A percentile compares a stretch with the other conserved stretches of the same genome.
phyloP scores from a whole-genome alignment of 2,888 invertebrate species.

The Limnephilus lunatus region DNA sequence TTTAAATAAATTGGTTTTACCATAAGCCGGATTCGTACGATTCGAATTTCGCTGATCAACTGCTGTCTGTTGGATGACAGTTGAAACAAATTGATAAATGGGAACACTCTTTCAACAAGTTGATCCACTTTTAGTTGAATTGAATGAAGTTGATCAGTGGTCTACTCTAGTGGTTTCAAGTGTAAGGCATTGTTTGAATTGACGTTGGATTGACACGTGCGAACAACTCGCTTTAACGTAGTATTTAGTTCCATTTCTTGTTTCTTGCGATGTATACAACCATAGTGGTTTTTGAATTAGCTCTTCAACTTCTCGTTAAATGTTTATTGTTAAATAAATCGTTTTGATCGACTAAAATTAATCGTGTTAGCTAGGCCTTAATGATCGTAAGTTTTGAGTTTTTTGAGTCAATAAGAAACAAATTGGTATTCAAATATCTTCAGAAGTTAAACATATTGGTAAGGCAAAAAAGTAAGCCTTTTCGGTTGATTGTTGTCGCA shows the following conservation, averaged over 20 bases:
- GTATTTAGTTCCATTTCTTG: neutral
- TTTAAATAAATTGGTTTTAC: neutral
- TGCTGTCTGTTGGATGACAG: neutral
- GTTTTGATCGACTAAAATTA: too few relatives aligned
- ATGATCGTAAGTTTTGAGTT: too few relatives aligned
- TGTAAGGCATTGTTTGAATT: neutral
- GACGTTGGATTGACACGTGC: neutral
- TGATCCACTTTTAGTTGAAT: neutral
- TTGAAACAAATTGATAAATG: slow-evolving; percentile 2
- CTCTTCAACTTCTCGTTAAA: too few relatives aligned
- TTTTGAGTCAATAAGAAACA: too few relatives aligned
- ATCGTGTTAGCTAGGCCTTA: too few relatives aligned
- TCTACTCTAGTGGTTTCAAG: neutral
- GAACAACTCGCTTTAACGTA: neutral
- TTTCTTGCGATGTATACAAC: neutral
- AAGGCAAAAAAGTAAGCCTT: too few relatives aligned
- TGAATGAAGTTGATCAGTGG: neutral
- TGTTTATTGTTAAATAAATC: too few relatives aligned
- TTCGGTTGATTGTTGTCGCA: too few relatives aligned
- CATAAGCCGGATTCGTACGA: neutral
- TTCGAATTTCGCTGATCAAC: neutral
- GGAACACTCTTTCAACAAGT: neutral
- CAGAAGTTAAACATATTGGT: too few relatives aligned
- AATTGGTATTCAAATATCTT: too few relatives aligned
- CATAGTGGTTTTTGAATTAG: too few relatives aligned